Conservation (phyloP, 2,888 invertebrate species). For the Aspidapion aeneum region DNA sequence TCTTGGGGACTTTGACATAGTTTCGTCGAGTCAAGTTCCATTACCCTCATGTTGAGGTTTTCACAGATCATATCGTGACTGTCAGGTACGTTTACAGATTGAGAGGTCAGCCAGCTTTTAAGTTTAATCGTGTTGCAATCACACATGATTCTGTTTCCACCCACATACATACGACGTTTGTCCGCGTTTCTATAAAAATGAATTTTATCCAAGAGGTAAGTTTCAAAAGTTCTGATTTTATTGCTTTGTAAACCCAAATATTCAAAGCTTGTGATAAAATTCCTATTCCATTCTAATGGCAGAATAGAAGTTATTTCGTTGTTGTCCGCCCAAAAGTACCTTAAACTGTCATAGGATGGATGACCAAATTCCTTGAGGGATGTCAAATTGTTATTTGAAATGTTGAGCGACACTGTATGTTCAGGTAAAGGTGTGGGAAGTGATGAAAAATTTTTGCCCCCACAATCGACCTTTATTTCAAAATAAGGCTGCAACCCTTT, state of each 20-base stretch:
- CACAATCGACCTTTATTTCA: slow-evolving; percentile 72
- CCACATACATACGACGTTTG: slow-evolving; percentile 61
- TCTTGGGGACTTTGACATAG: slow-evolving; percentile 75
- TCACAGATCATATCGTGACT: slow-evolving; percentile 68
- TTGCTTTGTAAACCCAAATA: slow-evolving; percentile 71
- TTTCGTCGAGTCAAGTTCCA: slow-evolving; percentile 67
- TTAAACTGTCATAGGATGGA: slow-evolving; percentile 66
- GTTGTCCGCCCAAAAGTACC: slow-evolving; percentile 71
- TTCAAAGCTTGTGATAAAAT: slow-evolving; percentile 75
- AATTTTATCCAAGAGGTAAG: slow-evolving; percentile 74
- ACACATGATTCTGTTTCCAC: slow-evolving; percentile 72
- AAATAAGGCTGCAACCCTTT: slow-evolving; percentile 55
- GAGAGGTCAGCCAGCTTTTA: slow-evolving; percentile 61
- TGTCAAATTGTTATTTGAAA: slow-evolving; percentile 77
- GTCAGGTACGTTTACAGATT: slow-evolving; percentile 68
- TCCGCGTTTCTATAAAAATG: slow-evolving; percentile 58
- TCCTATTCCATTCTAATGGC: slow-evolving; percentile 74
- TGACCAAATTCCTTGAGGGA: slow-evolving; percentile 66
- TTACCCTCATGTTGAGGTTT: slow-evolving; percentile 64
- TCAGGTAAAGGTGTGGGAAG: slow-evolving; percentile 70
- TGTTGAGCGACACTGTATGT: slow-evolving; percentile 71
- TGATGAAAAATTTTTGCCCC: slow-evolving; percentile 60
- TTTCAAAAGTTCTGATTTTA: slow-evolving; percentile 70
- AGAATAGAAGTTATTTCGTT: slow-evolving; percentile 76
- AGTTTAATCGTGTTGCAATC: slow-evolving; percentile 78